A percentile compares a stretch with the other conserved stretches of the same genome.
Evolutionary conservation across 2,113 vertebrate species (phyloP).

Genomic region (Gnathonemus echidnorhynchus): DNA sequence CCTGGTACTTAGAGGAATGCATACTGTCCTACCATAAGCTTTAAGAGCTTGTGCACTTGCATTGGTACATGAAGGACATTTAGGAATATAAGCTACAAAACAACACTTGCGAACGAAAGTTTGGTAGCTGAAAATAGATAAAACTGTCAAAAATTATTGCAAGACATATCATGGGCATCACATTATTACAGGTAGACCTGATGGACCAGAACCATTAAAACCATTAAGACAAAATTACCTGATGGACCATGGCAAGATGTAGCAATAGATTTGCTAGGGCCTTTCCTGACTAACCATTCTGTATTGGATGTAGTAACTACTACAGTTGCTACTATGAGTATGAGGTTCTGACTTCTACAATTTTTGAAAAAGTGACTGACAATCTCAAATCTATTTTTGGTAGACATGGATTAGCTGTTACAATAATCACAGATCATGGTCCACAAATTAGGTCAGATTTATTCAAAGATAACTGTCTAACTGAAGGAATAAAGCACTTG

Average conservation of each 20-base stretch:
- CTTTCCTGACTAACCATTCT: slow-evolving; percentile 19
- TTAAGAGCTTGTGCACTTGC: slow-evolving; percentile 5
- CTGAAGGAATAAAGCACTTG: slow-evolving; percentile 23
- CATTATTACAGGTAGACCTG: background rate
- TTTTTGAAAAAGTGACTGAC: slow-evolving; percentile 18
- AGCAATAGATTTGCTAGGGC: slow-evolving; percentile 19
- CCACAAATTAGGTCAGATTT: slow-evolving; percentile 20
- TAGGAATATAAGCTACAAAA: slow-evolving; percentile 27
- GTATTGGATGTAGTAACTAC: slow-evolving; percentile 25
- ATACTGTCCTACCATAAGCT: background rate
- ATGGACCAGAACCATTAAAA: background rate
- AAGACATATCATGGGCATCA: background rate
- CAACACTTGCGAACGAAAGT: slow-evolving; percentile 17
- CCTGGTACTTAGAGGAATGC: background rate
- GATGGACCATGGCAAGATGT: slow-evolving; percentile 20
- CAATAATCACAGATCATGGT: slow-evolving; percentile 17
- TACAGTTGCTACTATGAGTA: slow-evolving; percentile 29
- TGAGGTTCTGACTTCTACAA: slow-evolving; percentile 23
- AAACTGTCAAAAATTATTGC: background rate
- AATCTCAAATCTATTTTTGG: slow-evolving; percentile 5
- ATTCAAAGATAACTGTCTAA: background rate
- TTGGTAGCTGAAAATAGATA: background rate
- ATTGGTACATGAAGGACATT: slow-evolving; percentile 23
- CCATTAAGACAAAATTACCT: background rate
- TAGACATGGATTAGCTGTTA: slow-evolving; percentile 15